phyloP scores from a whole-genome alignment of 2,797 vertebrate genomes.

The Chromobotia macracanthus region DNA sequence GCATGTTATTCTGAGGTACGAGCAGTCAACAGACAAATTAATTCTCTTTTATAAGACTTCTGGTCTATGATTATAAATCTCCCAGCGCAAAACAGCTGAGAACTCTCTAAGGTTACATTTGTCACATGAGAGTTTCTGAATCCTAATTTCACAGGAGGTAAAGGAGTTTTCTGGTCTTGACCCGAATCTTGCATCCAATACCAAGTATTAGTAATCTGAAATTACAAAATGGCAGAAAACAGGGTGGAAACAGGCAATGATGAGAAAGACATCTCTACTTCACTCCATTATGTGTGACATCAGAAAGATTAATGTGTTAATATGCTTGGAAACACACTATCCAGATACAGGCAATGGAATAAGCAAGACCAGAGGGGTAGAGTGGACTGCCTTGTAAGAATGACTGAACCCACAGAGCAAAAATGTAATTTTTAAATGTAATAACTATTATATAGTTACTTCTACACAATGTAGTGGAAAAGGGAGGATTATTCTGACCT shows the following conservation, averaged over 20 bases:
- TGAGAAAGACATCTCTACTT: slow-evolving; percentile 43
- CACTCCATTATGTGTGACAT: slow-evolving; percentile 44
- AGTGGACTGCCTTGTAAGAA: slow-evolving; percentile 53
- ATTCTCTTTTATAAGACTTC: slow-evolving; percentile 20
- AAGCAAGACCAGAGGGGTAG: slow-evolving; percentile 9
- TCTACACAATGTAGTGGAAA: too few relatives aligned
- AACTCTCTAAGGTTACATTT: slow-evolving; percentile 34
- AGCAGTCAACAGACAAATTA: slow-evolving; percentile 32
- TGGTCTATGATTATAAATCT: slow-evolving; percentile 39
- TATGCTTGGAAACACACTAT: slow-evolving; percentile 51
- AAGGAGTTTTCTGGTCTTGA: slow-evolving; percentile 22
- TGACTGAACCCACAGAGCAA: slow-evolving; percentile 53
- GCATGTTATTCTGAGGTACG: slow-evolving; percentile 25
- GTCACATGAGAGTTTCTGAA: background rate
- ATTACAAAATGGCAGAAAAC: slow-evolving; percentile 51
- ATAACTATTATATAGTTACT: background rate
- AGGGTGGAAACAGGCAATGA: slow-evolving; percentile 35
- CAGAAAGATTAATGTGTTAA: slow-evolving; percentile 63
- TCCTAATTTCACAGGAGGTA: background rate
- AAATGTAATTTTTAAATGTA: too few relatives aligned
- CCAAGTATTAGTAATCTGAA: slow-evolving; percentile 65
- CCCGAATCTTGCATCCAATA: slow-evolving; percentile 57
- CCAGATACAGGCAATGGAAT: slow-evolving; percentile 40
- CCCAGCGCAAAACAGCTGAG: background rate
- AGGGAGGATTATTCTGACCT: too few relatives aligned